These are phyloP conservation scores for Hoplostethus mediterraneus DNA, from an alignment of 2,797 vertebrate genomes.

Conservation along the genomic window DNA sequence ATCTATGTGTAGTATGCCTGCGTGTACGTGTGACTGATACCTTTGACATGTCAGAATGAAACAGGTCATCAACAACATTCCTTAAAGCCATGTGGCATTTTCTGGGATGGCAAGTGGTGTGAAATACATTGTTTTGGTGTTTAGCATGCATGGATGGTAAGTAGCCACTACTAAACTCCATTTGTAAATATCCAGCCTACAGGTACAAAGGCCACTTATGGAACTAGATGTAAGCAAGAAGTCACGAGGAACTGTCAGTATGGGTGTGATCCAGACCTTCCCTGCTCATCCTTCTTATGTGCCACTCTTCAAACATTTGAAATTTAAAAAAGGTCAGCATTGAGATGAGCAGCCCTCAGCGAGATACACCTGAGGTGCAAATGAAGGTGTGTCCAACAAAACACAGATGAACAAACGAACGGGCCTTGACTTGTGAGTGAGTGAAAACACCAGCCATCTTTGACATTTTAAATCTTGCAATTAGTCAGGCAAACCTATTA, in stretches of 20 bases:
- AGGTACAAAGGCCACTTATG: too few relatives aligned
- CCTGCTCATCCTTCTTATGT: neutral
- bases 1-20: too few relatives aligned
- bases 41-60: too few relatives aligned
- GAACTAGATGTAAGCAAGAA: too few relatives aligned
- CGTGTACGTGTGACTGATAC: too few relatives aligned
- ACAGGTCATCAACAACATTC: too few relatives aligned
- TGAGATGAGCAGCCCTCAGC: slow-evolving; percentile 5
- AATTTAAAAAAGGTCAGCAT: slow-evolving; percentile 14
- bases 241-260: too few relatives aligned
- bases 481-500: neutral
- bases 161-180: neutral
- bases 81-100: too few relatives aligned
- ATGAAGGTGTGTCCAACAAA: slow-evolving; percentile 28
- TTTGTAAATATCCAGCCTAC: neutral
- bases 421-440: neutral
- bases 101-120: too few relatives aligned
- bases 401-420: neutral
- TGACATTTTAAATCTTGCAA: too few relatives aligned
- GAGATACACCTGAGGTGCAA: slow-evolving; percentile 7
- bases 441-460: neutral
- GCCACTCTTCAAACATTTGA: neutral
- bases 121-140: too few relatives aligned
- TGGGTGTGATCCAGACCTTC: neutral
- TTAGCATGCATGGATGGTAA: neutral